phyloP scores from a whole-genome alignment of 1,140 invertebrate genomes.

The Agraylea sexmaculata region DNA sequence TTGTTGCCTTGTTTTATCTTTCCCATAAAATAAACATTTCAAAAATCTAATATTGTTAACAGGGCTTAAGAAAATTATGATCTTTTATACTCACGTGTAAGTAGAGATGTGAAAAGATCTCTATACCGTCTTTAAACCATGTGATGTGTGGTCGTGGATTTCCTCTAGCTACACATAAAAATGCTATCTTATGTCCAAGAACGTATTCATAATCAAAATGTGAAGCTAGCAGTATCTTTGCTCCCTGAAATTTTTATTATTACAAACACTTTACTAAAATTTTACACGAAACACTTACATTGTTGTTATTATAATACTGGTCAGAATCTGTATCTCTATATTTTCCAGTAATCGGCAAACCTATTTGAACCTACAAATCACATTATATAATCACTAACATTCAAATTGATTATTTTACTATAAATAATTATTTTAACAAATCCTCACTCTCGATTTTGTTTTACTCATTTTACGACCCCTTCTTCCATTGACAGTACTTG shows the following conservation, averaged over 20 bases:
- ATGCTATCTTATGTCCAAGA: slow-evolving; percentile 83
- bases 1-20: too few species aligned
- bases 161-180: slow-evolving; percentile 78
- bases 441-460: slow-evolving; percentile 19
- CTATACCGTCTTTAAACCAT: slow-evolving; percentile 86
- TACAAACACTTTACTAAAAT: slow-evolving; percentile 2
- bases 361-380: slow-evolving; percentile 55
- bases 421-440: too few species aligned
- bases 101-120: slow-evolving; percentile 78
- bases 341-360: slow-evolving; percentile 73
- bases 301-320: slow-evolving; percentile 77
- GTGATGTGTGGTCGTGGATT: slow-evolving; percentile 76
- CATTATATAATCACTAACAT: neutral
- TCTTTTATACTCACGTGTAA: slow-evolving; percentile 66
- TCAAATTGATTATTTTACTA: too few species aligned
- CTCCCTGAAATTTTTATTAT: slow-evolving; percentile 50
- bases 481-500: slow-evolving; percentile 9
- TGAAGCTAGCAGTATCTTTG: slow-evolving; percentile 78
- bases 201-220: slow-evolving; percentile 91
- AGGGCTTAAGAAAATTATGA: too few species aligned
- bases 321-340: slow-evolving; percentile 76
- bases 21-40: too few species aligned
- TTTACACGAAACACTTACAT: slow-evolving; percentile 48
- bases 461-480: slow-evolving; percentile 21
- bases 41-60: too few species aligned